Conservation (phyloP, 2,888 invertebrate genomes). For the Melipona bicolor region DNA sequence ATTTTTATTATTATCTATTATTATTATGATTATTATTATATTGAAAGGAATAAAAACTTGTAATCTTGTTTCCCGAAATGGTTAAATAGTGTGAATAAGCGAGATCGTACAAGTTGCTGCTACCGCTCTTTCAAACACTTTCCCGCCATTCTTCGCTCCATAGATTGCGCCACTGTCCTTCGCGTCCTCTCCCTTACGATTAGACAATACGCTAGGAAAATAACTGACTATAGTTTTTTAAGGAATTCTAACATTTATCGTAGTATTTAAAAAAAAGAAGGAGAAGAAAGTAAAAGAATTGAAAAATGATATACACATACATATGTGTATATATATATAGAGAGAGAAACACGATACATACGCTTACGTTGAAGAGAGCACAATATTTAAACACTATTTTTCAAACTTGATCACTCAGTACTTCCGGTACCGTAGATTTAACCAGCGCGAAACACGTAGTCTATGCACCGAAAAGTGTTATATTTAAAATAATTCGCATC, state of each 20-base stretch:
- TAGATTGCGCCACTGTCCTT: neutral
- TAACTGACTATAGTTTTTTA: neutral
- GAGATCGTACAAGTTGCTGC: constrained; percentile 60
- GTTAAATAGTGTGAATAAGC: constrained; percentile 78
- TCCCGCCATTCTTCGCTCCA: constrained; percentile 33
- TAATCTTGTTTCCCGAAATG: constrained; percentile 81
- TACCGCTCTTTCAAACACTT: constrained; percentile 49
- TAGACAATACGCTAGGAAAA: neutral
- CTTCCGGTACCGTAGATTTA: constrained; percentile 1
- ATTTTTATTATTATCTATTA: constrained; percentile 68
- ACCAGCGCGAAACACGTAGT: neutral
- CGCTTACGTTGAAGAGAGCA: neutral
- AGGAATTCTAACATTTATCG: neutral
- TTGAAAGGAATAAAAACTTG: constrained; percentile 77
- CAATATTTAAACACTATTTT: neutral
- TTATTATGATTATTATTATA: constrained; percentile 70
- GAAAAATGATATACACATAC: neutral
- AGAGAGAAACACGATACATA: neutral
- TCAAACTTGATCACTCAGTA: neutral
- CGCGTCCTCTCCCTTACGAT: neutral
- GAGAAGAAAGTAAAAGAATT: neutral
- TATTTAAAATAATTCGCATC: constrained; percentile 1
- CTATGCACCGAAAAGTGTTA: neutral
- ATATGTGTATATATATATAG: neutral
- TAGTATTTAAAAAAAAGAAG: neutral